Evolutionary conservation across 2,113 vertebrate species (phyloP).

Genomic region (Saccopteryx leptura): DNA sequence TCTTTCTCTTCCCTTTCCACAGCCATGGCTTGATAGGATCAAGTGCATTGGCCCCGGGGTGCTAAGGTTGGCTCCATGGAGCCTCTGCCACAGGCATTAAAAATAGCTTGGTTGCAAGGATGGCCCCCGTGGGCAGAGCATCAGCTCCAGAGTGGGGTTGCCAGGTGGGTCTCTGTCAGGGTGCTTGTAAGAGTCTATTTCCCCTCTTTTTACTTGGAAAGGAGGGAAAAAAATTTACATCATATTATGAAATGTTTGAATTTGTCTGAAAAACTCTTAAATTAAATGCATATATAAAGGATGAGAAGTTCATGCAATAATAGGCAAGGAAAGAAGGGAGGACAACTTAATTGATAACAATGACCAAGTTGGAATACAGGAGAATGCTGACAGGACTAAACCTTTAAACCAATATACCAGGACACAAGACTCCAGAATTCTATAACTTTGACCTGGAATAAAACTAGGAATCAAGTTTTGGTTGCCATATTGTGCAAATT

Average conservation of each 20-base stretch:
- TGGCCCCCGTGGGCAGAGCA: too few relatives aligned
- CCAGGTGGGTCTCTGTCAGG: too few relatives aligned
- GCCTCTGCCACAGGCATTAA: too few relatives aligned
- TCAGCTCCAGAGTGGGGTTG: too few relatives aligned
- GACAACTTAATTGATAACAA: accelerated
- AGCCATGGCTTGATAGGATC: too few relatives aligned
- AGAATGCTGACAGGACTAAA: accelerated
- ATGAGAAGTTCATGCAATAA: not conserved
- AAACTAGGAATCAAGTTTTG: not conserved
- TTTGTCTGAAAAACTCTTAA: not conserved
- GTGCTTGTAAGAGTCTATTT: too few relatives aligned
- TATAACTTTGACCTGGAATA: too few relatives aligned
- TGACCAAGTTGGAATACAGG: accelerated
- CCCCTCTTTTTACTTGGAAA: too few relatives aligned
- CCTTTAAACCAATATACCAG: accelerated
- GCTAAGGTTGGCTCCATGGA: too few relatives aligned
- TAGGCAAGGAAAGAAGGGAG: not conserved
- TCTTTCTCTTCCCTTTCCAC: too few relatives aligned
- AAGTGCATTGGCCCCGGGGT: too few relatives aligned
- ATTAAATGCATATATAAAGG: not conserved
- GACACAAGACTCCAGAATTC: not conserved
- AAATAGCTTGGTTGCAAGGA: too few relatives aligned
- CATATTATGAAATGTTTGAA: not conserved
- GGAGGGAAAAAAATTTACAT: not conserved
- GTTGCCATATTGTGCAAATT: not conserved